Conservation (phyloP, 2,113 vertebrate genomes). For the Otis tarda region DNA sequence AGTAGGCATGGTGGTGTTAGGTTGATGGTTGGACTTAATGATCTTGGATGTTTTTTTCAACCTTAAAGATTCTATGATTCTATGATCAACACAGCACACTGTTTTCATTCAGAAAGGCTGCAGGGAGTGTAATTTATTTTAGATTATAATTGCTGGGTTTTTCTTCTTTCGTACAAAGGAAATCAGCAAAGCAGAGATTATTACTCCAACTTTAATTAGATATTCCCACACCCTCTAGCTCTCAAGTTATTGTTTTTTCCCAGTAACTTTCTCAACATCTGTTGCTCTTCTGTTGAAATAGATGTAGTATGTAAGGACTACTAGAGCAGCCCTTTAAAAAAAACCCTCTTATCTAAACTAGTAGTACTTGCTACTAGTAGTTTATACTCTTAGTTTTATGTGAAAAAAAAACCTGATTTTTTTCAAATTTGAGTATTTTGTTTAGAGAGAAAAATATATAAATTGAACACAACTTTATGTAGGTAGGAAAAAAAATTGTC, state of each 20-base stretch:
- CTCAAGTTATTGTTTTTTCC: background rate
- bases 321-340: background rate
- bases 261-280: background rate
- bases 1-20: too few relatives aligned
- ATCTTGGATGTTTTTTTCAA: too few relatives aligned
- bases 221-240: background rate
- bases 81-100: background rate
- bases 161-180: background rate
- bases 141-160: background rate
- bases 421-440: background rate
- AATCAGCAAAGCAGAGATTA: slow-evolving; percentile 12
- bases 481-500: background rate
- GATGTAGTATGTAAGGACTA: background rate
- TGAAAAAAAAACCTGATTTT: background rate
- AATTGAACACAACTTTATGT: background rate
- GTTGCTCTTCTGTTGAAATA: background rate
- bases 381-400: background rate
- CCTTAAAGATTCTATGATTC: too few relatives aligned
- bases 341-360: background rate
- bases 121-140: background rate
- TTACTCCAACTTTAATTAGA: slow-evolving; percentile 11
- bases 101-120: background rate
- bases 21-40: too few relatives aligned
- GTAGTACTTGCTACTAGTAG: background rate
- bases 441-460: background rate